phyloP scores from a whole-genome alignment of 2,113 vertebrate species.

The Herpailurus yagouaroundi region DNA sequence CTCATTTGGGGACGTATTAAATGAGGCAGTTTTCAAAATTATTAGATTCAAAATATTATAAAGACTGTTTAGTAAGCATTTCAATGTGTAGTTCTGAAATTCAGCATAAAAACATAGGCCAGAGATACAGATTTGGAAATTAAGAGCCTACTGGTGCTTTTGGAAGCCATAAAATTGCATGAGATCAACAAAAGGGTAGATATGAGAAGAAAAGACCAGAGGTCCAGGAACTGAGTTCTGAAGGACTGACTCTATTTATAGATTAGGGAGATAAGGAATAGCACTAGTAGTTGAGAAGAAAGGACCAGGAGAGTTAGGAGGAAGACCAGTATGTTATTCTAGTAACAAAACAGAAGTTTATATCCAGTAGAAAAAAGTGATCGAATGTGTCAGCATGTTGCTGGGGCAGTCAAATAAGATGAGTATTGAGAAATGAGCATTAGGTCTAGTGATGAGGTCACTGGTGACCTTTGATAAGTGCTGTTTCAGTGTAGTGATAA shows the following conservation, averaged over 20 bases:
- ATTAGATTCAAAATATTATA: neutral
- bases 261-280: neutral
- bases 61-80: neutral
- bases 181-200: neutral
- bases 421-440: neutral
- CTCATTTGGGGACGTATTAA: too few species aligned
- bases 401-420: neutral
- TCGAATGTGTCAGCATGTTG: neutral
- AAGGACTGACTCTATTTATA: neutral
- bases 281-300: neutral
- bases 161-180: neutral
- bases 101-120: neutral
- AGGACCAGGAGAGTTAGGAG: neutral
- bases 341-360: neutral
- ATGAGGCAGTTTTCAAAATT: neutral
- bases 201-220: neutral
- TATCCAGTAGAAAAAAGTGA: neutral
- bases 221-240: neutral
- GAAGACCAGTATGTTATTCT: neutral
- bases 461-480: slow-evolving; percentile 20
- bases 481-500: neutral
- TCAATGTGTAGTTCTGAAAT: neutral
- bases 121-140: neutral
- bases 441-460: neutral
- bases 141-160: neutral